Base-by-base conservation (phyloP, 2,888 invertebrate genomes). In the Gymnocheta viridis region DNA sequence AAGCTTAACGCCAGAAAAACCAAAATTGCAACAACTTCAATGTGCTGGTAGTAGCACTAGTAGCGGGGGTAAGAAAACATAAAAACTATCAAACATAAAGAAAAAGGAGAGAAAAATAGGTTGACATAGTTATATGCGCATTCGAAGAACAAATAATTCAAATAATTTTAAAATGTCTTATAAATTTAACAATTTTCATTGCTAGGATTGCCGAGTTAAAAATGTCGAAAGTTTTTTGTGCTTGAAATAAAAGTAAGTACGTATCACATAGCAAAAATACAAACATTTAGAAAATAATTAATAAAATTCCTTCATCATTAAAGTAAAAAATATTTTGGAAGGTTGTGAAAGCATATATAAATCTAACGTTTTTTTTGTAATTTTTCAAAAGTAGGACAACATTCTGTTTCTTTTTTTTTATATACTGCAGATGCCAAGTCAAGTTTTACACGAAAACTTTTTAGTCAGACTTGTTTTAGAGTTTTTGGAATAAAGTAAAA, bases 11-110 rank as follows among this genome's bases (percentile, higher is more conserved):
- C 47, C 44, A 22, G 70, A 81, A 70, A 51, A 82, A 41, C 38
- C 44, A 17, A 76, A 80, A 35, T n/a, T 35, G 9, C 70, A 41
- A 66, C 60, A 72, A 47, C 58, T 51, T 24, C 51, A 77, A 27
- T 41, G 44, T 38, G 27, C 9, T 32, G 12, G n/a, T 51, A 14
- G 58, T 58, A 49, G 67, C 38, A 56, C 22, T 22, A 41, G 58
- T 54, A 27, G 44, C 41, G 41, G 44, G 4, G 54, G 44, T 44
- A 69, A 62, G 4, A 51, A 62, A 60, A 66, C 32, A 32, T 66
- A 66, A 60, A 29, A 19, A 51, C 29, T 6, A 0, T 32, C 3
- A 44, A n/a, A n/a, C 7, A 2, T 3, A 64, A 44, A 27, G 44
- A 27, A 19, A 35, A 38, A 60, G 7, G 22, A 38, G 19, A 22